Base-by-base conservation (phyloP, 2,113 vertebrate species). In the Theropithecus gelada region DNA sequence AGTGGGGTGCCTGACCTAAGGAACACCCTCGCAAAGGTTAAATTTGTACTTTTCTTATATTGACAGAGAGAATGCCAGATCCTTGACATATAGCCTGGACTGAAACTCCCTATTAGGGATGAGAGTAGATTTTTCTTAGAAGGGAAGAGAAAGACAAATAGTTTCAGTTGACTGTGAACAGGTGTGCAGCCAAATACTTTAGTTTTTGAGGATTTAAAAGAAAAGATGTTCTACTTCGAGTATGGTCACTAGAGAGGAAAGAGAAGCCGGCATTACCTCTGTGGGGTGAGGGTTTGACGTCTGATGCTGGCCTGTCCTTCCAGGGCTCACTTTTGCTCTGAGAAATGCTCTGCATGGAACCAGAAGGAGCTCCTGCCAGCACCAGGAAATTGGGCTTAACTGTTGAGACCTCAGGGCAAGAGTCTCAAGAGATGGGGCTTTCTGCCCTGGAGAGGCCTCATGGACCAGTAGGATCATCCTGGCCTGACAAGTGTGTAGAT, bases 401-500 rank as follows among this genome's bases (percentile, higher is more conserved):
- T 22, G 35, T 38, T 40, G 57, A 32, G 9, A 22, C 8, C 20
- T 35, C 9, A 1, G 27, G 8, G 23, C 4, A 2, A 25, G 23
- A 6, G 6, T 48, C 35, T 55, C 8, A 0, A 40, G 6, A 27
- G 61, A 10, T 5, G 9, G 12, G 80, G 17, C 0, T 45, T 32
- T 22, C 6, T 0, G 9, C 17, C 17, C 48, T 23, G 0, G 1
- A 68, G 57, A 8, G 75, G 12, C 2, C 45, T 4, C 7, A 4
- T 14, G 9, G 23, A 8, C 9, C 45, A 35, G 23, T 13, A 40
- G 23, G 5, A 2, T 61, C 35, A 7, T 6, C 30, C 9, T 17
- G 11, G 66, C 20, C 10, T 2, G 43, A 32, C 0, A 9, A 8
- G n/a, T 10, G 12, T 20, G 25, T 25, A n/a, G 57, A 9, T 30